Conservation (phyloP, 2,797 vertebrate genomes). For the Dryobates pubescens region DNA sequence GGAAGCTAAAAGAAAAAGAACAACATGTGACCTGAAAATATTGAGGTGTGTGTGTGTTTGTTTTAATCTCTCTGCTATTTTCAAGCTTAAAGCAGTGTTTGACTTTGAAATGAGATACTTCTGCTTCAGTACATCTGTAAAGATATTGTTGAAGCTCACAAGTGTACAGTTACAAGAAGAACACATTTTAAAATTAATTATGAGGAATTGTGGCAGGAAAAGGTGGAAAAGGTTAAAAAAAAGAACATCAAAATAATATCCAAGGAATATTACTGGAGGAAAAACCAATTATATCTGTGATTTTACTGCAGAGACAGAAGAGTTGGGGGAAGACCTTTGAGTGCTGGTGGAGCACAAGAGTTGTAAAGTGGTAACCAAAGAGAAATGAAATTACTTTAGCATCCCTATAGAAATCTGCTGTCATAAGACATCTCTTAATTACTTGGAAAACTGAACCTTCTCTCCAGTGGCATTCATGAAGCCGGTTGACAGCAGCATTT, state of each 20-base stretch:
- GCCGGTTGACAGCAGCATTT: neutral
- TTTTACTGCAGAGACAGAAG: neutral
- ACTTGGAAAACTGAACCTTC: neutral
- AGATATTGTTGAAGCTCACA: neutral
- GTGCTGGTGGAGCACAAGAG: neutral
- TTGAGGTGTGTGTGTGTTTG: neutral
- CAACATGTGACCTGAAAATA: neutral
- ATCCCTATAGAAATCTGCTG: neutral
- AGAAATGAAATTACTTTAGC: neutral
- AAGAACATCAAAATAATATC: neutral
- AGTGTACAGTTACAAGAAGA: neutral
- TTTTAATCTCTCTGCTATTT: neutral
- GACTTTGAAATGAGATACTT: neutral
- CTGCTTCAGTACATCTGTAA: neutral
- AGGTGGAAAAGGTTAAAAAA: neutral
- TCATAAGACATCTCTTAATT: neutral
- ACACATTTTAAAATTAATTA: neutral
- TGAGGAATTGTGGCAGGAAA: neutral
- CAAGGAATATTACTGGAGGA: neutral
- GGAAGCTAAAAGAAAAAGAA: slow-evolving; percentile 65
- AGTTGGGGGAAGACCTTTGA: neutral
- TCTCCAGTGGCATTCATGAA: neutral
- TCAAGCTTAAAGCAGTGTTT: neutral
- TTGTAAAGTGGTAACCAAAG: too few species aligned
- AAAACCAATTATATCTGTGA: neutral